Evolutionary conservation across 2,113 vertebrate genomes (phyloP).

Genomic region (Crotophaga sulcirostris): DNA sequence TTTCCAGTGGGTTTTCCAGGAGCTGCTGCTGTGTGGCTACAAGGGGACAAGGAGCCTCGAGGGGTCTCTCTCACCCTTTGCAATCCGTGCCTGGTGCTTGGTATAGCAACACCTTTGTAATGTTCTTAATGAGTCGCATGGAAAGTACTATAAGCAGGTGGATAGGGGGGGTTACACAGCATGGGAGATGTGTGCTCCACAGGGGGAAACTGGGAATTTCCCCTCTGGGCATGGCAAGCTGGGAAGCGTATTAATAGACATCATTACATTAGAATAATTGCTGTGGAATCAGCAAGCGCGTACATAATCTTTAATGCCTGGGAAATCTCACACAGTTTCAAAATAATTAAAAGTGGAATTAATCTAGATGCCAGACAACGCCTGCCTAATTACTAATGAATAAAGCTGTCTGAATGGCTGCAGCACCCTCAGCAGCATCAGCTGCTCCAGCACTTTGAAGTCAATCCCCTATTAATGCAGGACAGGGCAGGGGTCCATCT

Average conservation of each 20-base stretch:
- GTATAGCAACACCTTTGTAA: background rate
- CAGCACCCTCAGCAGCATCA: slow-evolving; percentile 19
- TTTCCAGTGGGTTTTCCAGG: background rate
- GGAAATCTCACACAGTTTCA: slow-evolving; percentile 57
- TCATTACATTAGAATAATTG: slow-evolving; percentile 63
- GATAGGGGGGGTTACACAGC: background rate
- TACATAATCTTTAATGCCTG: slow-evolving; percentile 55
- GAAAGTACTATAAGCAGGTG: background rate
- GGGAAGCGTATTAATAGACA: slow-evolving; percentile 22
- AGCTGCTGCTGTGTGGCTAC: background rate
- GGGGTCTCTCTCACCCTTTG: background rate
- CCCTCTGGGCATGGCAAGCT: slow-evolving; percentile 36
- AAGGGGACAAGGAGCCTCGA: background rate
- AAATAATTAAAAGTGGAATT: slow-evolving; percentile 68
- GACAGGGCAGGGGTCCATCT: background rate
- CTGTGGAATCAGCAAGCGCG: slow-evolving; percentile 14
- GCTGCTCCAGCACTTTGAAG: background rate
- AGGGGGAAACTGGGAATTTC: background rate
- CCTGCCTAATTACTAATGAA: slow-evolving; percentile 45
- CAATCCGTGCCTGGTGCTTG: rapidly evolving
- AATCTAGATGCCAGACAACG: slow-evolving; percentile 46
- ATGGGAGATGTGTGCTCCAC: background rate
- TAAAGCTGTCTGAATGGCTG: slow-evolving; percentile 9
- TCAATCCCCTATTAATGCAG: background rate
- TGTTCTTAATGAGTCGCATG: background rate